Conservation (phyloP, 2,113 vertebrate genomes). For the Rynchops niger region DNA sequence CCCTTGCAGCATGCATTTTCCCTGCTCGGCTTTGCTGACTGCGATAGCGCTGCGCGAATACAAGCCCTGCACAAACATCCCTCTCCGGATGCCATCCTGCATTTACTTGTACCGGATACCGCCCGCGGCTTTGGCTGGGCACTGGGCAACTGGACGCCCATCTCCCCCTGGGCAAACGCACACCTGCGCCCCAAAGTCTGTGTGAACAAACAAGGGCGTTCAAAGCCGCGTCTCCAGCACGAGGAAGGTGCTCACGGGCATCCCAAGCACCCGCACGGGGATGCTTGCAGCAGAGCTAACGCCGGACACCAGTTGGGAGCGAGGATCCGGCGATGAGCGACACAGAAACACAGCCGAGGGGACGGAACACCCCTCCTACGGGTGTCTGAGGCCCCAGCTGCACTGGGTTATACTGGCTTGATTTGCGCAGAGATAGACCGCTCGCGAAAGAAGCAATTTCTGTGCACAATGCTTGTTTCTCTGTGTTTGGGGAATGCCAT, state of each 20-base stretch:
- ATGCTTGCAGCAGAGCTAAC: too few relatives aligned
- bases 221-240: not conserved
- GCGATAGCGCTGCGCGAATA: fast-evolving
- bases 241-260: not conserved
- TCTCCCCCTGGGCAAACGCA: not conserved
- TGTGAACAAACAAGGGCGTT: not conserved
- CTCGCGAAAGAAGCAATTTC: not conserved
- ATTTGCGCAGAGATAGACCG: not conserved
- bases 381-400: not conserved
- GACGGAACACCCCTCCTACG: not conserved
- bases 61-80: not conserved
- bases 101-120: not conserved
- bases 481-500: not conserved
- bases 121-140: not conserved
- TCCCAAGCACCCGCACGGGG: not conserved
- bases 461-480: not conserved
- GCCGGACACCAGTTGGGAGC: fast-evolving
- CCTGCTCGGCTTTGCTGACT: not conserved
- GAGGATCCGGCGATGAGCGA: not conserved
- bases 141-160: not conserved
- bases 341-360: not conserved
- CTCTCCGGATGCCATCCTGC: not conserved
- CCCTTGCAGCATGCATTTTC: not conserved
- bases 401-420: not conserved
- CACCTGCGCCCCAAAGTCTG: not conserved